Evolutionary conservation across 2,797 vertebrate species (phyloP).

Genomic region (Tachyglossus aculeatus): DNA sequence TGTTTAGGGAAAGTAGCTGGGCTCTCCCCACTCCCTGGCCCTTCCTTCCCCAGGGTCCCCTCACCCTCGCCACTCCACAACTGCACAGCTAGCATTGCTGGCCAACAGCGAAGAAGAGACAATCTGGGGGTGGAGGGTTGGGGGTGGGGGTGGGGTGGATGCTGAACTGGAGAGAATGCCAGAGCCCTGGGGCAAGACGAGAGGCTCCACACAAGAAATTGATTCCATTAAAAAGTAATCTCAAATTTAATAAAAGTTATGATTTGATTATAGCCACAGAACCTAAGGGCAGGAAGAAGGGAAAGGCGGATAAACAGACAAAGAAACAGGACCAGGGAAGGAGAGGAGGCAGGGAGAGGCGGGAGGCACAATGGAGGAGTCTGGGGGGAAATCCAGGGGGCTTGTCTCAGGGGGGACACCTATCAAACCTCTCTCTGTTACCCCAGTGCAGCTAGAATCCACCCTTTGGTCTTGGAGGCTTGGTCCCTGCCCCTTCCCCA

Average conservation of each 20-base stretch:
- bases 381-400: background rate
- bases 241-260: constrained; percentile 85
- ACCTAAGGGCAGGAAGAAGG: constrained; percentile 69
- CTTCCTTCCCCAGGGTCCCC: background rate
- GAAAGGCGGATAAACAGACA: constrained; percentile 55
- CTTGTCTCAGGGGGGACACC: too few species aligned
- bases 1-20: constrained; percentile 37
- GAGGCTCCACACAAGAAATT: constrained; percentile 76
- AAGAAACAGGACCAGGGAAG: background rate
- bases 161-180: constrained; percentile 49
- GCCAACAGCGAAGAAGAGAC: too few species aligned
- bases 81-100: constrained; percentile 55
- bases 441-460: too few species aligned
- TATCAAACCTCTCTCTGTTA: too few species aligned
- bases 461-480: too few species aligned
- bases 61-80: background rate
- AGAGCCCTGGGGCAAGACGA: constrained; percentile 73
- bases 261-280: constrained; percentile 79
- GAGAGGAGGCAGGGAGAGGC: too few species aligned
- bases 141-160: constrained; percentile 61
- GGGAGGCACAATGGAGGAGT: background rate
- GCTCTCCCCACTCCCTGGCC: constrained; percentile 19
- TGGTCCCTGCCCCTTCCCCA: too few species aligned
- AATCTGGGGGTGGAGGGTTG: too few species aligned
- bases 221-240: constrained; percentile 85